Conservation (phyloP, 2,797 vertebrate species). For the Champsocephalus gunnari region DNA sequence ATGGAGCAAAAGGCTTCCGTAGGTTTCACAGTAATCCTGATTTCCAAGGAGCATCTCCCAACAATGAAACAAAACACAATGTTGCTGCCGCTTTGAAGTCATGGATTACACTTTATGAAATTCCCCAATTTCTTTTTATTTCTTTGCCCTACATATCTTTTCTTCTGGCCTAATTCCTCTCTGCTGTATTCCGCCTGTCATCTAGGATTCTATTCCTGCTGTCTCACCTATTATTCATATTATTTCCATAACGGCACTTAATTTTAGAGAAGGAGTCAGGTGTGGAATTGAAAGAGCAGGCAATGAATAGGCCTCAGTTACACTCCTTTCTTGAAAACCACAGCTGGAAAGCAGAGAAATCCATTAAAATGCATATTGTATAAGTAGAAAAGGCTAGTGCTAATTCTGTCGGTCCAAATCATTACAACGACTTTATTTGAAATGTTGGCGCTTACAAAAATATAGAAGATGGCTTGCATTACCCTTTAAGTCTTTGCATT, state of each 20-base stretch:
- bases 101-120: slow-evolving; percentile 15
- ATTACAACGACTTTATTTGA: not conserved
- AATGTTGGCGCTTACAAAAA: not conserved
- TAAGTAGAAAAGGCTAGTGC: not conserved
- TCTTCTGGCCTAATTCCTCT: slow-evolving; percentile 37
- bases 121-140: slow-evolving; percentile 15
- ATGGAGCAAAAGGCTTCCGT: not conserved
- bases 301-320: slow-evolving; percentile 31
- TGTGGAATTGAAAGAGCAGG: slow-evolving; percentile 8
- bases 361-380: not conserved
- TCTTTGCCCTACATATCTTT: slow-evolving; percentile 23
- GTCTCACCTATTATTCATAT: slow-evolving; percentile 45
- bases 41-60: not conserved
- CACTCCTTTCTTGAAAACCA: slow-evolving; percentile 5
- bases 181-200: slow-evolving; percentile 35
- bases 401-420: slow-evolving; percentile 8
- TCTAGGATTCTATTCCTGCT: slow-evolving; percentile 31
- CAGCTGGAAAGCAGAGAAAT: not conserved
- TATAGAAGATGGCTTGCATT: not conserved
- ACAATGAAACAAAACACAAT: slow-evolving; percentile 10
- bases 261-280: slow-evolving; percentile 21
- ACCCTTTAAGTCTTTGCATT: not conserved
- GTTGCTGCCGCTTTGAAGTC: not conserved
- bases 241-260: slow-evolving; percentile 51
- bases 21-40: not conserved